Percentiles rank a stretch among this genome's conserved stretches.
Evolutionary conservation across 2,113 vertebrate genomes (phyloP).

Genomic region (Electrona antarctica): DNA sequence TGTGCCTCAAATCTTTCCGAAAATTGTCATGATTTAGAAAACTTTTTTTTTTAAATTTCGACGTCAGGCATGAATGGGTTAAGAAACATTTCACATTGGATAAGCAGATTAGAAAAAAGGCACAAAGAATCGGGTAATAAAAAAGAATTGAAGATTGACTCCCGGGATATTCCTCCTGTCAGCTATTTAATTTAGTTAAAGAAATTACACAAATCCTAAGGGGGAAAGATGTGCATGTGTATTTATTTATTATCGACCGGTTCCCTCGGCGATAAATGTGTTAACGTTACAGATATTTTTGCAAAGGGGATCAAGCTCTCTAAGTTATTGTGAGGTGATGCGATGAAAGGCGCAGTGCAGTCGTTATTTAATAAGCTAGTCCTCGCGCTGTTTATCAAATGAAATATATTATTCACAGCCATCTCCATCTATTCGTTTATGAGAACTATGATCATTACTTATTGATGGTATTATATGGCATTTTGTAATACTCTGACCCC

Average conservation of each 20-base stretch:
- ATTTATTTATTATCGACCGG: slow-evolving; percentile 98
- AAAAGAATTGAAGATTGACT: slow-evolving; percentile 90
- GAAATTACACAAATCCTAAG: slow-evolving; percentile 86
- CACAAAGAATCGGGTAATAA: slow-evolving; percentile 81
- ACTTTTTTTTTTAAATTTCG: too few relatives aligned
- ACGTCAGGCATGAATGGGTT: too few relatives aligned
- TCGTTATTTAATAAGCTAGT: slow-evolving; percentile 59
- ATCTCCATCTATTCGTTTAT: slow-evolving; percentile 45
- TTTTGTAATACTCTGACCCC: slow-evolving; percentile 47
- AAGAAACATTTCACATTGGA: slow-evolving; percentile 87
- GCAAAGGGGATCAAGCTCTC: slow-evolving; percentile 81
- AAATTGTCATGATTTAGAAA: too few relatives aligned
- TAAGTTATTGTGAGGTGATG: slow-evolving; percentile 73
- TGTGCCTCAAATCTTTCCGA: too few relatives aligned
- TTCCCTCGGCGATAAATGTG: slow-evolving; percentile 76
- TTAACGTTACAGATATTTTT: slow-evolving; percentile 92
- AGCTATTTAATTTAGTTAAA: slow-evolving; percentile 94
- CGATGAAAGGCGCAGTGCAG: slow-evolving; percentile 64
- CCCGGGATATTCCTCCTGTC: slow-evolving; percentile 83
- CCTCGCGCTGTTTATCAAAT: slow-evolving; percentile 62
- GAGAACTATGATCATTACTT: slow-evolving; percentile 45
- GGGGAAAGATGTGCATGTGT: slow-evolving; percentile 84
- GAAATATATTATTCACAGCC: slow-evolving; percentile 71
- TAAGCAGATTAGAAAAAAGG: slow-evolving; percentile 86
- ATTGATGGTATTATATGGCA: slow-evolving; percentile 43